Base-by-base conservation (phyloP, 2,888 invertebrate genomes). In the Callimorpha dominula region DNA sequence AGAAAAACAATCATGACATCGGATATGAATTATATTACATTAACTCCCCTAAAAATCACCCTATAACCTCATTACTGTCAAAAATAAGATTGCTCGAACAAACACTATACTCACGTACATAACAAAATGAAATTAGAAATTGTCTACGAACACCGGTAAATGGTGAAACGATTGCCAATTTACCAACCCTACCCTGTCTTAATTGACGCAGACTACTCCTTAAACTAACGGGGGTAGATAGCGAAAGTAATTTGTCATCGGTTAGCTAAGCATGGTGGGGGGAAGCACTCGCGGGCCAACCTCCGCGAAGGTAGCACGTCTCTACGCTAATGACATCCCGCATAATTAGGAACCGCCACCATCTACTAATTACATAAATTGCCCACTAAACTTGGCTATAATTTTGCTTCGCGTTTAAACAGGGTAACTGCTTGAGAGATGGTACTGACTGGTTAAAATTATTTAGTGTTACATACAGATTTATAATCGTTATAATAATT, bases 201-300 rank as follows among this genome's bases (percentile, higher is more conserved):
- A 94, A 95, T 95, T 94, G 94, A 91, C 91, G 92, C 89, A 93
- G 93, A 94, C 93, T 93, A 94, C 92, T 91, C 91, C 92, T 91
- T 92, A 90, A 93, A 94, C 94, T 94, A 94, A 89, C 90, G 89
- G 86, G 88, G 90, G 90, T 89, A 91, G 83, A 84, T 90, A 91
- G 91, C 89, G 90, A 92, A 93, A 92, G 93, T 94, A 95, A 95
- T 95, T 95, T 95, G 94, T 95, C 95, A 95, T 95, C 94, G 93
- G 94, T 92, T 94, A 92, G 92, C 93, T 93, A 92, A 93, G 92
- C 91, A 92, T 90, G 89, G 89, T 89, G 87, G 84, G 78, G 78
- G 85, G 80, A 73, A 78, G 76, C 75, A 84, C 76, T 86, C 90
- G 88, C 87, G 87, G 77, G 82, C 81, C 85, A 84, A 82, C 87